Base-by-base conservation (phyloP, 2,797 vertebrate genomes). In the Steatocranus sp. region DNA sequence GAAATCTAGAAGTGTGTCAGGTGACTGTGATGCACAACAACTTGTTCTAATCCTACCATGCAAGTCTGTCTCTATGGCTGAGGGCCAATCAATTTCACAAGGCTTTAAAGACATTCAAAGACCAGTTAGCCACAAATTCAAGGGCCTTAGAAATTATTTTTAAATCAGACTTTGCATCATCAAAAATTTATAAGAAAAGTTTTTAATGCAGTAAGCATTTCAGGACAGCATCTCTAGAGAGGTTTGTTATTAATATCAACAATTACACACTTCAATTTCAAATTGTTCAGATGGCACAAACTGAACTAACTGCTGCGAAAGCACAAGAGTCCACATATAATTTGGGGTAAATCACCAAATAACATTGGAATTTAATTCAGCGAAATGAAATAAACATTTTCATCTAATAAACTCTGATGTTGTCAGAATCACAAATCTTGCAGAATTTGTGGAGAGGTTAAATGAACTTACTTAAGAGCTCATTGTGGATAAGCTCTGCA, bases 401-500 rank as follows among this genome's bases (percentile, higher is more conserved):
- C 10, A 49, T 34, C 34, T n/a, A 14, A 27, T 25, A 23, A 23
- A 36, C n/a, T 48, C 6, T 41, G 50, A 68, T 27, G 46, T 20
- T 46, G 14, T 17, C 36, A 50, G n/a, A 6, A 25, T 54, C 6
- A 11, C 8, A 80, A 51, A 75, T 56, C 14, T n/a, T 11, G 30
- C 2, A 70, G 41, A 80, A 81, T 50, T 38, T 23, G 25, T n/a
- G 49, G 17, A 70, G 36, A 77, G 38, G 78, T 23, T 66, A 41
- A 36, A 48, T 46, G 70, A 27, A 93, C 97, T 96, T 96, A 99
- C 99, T 98, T 94, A 96, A 94, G 83, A 99, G 97, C 77, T 99
- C 98, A 89, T 98, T 98, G 88, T 99, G 99, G 94, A 99, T 99
- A 80, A 99, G 97, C 87, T 99, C 98, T 5, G 97, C 97, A 83